phyloP scores from a whole-genome alignment of 2,797 vertebrate genomes.

The Enteromius unitaeniatus region DNA sequence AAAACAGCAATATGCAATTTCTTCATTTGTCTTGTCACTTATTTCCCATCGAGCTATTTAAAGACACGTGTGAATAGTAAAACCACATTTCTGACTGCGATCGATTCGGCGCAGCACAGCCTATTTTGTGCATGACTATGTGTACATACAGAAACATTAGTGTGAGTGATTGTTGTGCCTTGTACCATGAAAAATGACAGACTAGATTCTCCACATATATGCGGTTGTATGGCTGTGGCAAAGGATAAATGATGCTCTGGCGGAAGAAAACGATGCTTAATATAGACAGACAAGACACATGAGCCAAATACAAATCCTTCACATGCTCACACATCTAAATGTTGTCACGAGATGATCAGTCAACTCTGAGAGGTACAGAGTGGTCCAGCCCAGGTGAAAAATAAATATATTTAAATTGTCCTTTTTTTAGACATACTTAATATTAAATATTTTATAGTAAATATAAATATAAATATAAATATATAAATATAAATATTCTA shows the following conservation, averaged over 20 bases:
- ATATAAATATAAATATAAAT: too few species aligned
- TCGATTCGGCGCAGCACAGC: conserved; percentile 1
- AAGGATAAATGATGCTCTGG: conserved; percentile 28
- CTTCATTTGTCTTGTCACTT: conserved; percentile 20
- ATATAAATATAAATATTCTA: too few species aligned
- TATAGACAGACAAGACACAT: conserved; percentile 36
- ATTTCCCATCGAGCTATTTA: conserved; percentile 1
- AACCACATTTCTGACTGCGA: conserved; percentile 1
- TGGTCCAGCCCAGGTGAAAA: not conserved
- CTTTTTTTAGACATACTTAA: too few species aligned
- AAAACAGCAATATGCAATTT: conserved; percentile 14
- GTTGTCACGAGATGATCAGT: not conserved
- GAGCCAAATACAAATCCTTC: conserved; percentile 21
- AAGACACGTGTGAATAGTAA: not conserved
- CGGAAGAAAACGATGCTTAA: conserved; percentile 21
- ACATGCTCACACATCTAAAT: conserved; percentile 28
- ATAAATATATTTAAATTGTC: too few species aligned
- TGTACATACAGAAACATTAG: conserved; percentile 40
- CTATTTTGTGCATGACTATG: conserved; percentile 26
- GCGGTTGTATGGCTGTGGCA: conserved; percentile 4
- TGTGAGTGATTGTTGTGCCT: conserved; percentile 41
- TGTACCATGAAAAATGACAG: conserved; percentile 32
- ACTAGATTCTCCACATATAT: conserved; percentile 11
- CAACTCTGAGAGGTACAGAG: not conserved
- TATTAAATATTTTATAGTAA: too few species aligned